Evolutionary conservation across 1,140 invertebrate species (phyloP).

Genomic region (Holcopasites calliopsidis): DNA sequence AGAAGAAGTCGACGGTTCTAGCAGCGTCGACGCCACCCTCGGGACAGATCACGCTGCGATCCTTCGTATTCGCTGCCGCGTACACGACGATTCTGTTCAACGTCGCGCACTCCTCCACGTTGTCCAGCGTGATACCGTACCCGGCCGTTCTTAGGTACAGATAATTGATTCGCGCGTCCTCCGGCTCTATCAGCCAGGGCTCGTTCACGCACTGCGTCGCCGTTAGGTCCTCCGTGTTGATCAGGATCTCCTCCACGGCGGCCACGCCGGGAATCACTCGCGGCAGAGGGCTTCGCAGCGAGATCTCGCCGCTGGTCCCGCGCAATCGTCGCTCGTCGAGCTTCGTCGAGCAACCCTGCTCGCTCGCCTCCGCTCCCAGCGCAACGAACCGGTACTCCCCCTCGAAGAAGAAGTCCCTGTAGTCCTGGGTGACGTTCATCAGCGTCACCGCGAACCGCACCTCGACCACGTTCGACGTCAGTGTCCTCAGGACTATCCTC

Average conservation of each 20-base stretch:
- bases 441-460: constrained; percentile 86
- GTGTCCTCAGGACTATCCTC: constrained; percentile 81
- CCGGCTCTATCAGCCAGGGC: constrained; percentile 89
- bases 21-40: constrained; percentile 62
- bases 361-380: constrained; percentile 66
- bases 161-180: constrained; percentile 85
- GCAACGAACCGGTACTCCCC: constrained; percentile 87
- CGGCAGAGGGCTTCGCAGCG: constrained; percentile 77
- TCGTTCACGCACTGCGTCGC: constrained; percentile 84
- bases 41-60: constrained; percentile 85
- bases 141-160: constrained; percentile 86
- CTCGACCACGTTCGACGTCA: constrained; percentile 85
- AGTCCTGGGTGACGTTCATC: constrained; percentile 92
- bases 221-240: constrained; percentile 73
- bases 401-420: constrained; percentile 89
- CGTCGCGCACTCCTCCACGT: constrained; percentile 82
- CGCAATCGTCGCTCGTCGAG: constrained; percentile 83
- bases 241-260: constrained; percentile 73
- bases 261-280: constrained; percentile 66
- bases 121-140: constrained; percentile 80
- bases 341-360: constrained; percentile 81
- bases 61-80: constrained; percentile 82
- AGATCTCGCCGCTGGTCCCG: constrained; percentile 87
- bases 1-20: constrained; percentile 85
- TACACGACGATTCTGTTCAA: constrained; percentile 88